These are phyloP conservation scores for Pipistrellus kuhlii DNA, from an alignment of 2,797 vertebrate genomes.

Conservation along the genomic window DNA sequence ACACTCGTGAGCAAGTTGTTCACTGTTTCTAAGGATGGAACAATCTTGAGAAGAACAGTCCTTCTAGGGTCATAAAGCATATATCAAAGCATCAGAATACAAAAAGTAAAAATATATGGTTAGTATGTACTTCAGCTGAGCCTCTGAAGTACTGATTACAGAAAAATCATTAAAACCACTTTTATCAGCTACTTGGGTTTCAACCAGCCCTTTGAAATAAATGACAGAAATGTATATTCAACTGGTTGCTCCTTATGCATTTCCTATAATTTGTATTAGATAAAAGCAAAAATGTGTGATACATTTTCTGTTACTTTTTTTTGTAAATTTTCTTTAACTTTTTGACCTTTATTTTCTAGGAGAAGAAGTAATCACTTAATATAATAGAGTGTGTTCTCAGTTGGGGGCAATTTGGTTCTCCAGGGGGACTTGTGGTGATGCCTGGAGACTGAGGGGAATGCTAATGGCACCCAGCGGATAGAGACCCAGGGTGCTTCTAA, in stretches of 20 bases:
- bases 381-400: background rate
- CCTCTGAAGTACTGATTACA: conserved; percentile 78
- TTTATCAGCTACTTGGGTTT: conserved; percentile 74
- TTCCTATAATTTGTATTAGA: conserved; percentile 77
- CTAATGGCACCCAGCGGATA: background rate
- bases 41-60: background rate
- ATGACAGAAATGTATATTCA: conserved; percentile 81
- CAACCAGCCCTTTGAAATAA: conserved; percentile 77
- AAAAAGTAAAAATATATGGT: background rate
- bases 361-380: conserved; percentile 41
- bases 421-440: background rate
- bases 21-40: background rate
- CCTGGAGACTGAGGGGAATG: background rate
- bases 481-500: background rate
- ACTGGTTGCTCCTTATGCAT: conserved; percentile 72
- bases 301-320: conserved; percentile 50
- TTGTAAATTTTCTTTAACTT: conserved; percentile 12
- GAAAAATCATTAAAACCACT: conserved; percentile 80
- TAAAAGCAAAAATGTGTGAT: conserved; percentile 60
- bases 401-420: background rate
- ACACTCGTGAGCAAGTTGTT: background rate
- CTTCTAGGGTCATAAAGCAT: background rate
- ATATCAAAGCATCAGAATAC: background rate
- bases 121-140: conserved; percentile 60
- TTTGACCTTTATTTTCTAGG: conserved; percentile 44